These are phyloP conservation scores for Lophius piscatorius DNA, from an alignment of 2,113 vertebrate species.

Conservation along the genomic window DNA sequence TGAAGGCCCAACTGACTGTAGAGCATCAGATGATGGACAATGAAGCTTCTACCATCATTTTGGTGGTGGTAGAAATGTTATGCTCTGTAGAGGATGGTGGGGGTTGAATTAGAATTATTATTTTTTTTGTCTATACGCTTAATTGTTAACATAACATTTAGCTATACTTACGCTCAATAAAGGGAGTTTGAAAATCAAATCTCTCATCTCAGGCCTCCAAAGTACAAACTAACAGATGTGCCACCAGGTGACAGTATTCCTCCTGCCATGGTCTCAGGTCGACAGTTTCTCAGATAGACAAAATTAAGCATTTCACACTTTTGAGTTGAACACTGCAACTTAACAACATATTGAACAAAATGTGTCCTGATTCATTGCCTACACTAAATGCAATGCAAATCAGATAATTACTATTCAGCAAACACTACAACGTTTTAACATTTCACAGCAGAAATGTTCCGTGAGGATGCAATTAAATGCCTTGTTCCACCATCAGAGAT, in stretches of 20 bases:
- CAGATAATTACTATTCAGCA: slow-evolving; percentile 35
- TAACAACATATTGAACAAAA: slow-evolving; percentile 5
- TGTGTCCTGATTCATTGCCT: slow-evolving; percentile 19
- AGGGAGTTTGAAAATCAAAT: too few species aligned
- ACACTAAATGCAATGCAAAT: slow-evolving; percentile 27
- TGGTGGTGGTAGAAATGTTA: too few species aligned
- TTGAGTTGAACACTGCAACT: slow-evolving; percentile 15
- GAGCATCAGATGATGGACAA: too few species aligned
- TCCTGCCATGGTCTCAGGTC: slow-evolving; percentile 18
- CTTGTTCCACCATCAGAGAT: slow-evolving; percentile 23
- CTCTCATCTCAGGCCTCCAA: too few species aligned
- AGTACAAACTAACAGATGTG: slow-evolving; percentile 29
- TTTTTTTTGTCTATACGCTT: too few species aligned
- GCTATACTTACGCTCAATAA: too few species aligned
- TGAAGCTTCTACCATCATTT: too few species aligned
- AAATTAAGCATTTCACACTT: slow-evolving; percentile 24
- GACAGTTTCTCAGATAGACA: slow-evolving; percentile 16
- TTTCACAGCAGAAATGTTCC: slow-evolving; percentile 23
- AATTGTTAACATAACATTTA: too few species aligned
- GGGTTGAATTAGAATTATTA: too few species aligned
- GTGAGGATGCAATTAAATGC: slow-evolving; percentile 31
- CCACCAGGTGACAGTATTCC: slow-evolving; percentile 70
- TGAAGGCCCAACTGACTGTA: too few species aligned
- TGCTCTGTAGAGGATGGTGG: too few species aligned
- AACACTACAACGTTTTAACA: slow-evolving; percentile 18